Evolutionary conservation across 2,797 vertebrate genomes (phyloP).

Genomic region (Micrastur ruficollis): DNA sequence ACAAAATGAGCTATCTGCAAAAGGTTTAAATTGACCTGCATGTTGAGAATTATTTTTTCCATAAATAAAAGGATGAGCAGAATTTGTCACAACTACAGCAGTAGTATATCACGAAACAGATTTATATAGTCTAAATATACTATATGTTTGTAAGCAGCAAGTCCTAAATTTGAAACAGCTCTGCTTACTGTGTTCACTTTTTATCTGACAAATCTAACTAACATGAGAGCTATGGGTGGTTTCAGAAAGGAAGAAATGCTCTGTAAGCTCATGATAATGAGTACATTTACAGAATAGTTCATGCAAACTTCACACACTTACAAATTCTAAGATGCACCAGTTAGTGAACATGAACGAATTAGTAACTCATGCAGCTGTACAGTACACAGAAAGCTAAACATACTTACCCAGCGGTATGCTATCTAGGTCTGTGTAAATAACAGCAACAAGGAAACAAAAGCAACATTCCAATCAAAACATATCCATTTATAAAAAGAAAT

Average conservation of each 20-base stretch:
- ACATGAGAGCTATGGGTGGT: background rate
- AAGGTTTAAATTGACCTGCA: background rate
- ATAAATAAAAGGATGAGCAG: background rate
- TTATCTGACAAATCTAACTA: background rate
- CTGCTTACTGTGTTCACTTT: slow-evolving; percentile 25
- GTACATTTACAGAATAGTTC: slow-evolving; percentile 60
- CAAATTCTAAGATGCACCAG: slow-evolving; percentile 69
- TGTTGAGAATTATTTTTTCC: background rate
- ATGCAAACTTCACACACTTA: slow-evolving; percentile 73
- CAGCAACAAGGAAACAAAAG: slow-evolving; percentile 88
- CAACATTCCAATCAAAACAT: slow-evolving; percentile 91
- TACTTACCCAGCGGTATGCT: slow-evolving; percentile 93
- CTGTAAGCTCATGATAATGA: slow-evolving; percentile 36
- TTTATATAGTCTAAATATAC: background rate
- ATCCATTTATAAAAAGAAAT: slow-evolving; percentile 75
- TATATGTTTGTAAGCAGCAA: background rate
- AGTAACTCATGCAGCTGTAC: slow-evolving; percentile 81
- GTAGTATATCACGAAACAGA: background rate
- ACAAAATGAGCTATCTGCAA: slow-evolving; percentile 2
- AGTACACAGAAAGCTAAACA: slow-evolving; percentile 78
- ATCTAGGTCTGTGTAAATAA: slow-evolving; percentile 97
- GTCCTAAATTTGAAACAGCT: background rate
- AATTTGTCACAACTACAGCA: background rate
- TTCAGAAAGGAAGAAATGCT: background rate
- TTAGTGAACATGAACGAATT: slow-evolving; percentile 80